phyloP scores from a whole-genome alignment of 2,888 invertebrate species.

The Trichopria drosophilae region DNA sequence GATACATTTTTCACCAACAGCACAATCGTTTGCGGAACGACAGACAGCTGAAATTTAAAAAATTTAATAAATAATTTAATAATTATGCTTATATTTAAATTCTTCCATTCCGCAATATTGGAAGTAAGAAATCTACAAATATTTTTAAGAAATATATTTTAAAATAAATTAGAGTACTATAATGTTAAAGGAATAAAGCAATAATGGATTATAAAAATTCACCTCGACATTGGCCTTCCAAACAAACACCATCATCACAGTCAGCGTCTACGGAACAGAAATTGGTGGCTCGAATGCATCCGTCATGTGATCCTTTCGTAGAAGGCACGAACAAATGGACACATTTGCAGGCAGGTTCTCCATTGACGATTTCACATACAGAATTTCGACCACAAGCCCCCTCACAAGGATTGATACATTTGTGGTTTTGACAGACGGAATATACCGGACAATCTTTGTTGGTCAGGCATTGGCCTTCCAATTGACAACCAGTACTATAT shows the following conservation, averaged over 20 bases:
- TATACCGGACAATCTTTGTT: constrained; percentile 80
- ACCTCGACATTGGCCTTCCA: constrained; percentile 79
- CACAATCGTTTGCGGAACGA: constrained; percentile 75
- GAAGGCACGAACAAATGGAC: constrained; percentile 74
- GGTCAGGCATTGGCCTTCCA: constrained; percentile 74
- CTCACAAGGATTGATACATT: constrained; percentile 81
- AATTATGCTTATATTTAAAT: background rate
- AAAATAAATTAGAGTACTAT: constrained; percentile 7
- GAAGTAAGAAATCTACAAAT: background rate
- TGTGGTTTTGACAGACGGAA: constrained; percentile 71
- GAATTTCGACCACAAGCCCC: constrained; percentile 81
- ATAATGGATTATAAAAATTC: constrained; percentile 27
- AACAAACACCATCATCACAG: constrained; percentile 78
- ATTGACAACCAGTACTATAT: constrained; percentile 72
- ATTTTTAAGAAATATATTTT: constrained; percentile 10
- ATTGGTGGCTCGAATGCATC: constrained; percentile 72
- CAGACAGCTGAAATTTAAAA: constrained; percentile 58
- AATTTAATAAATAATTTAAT: constrained; percentile 10
- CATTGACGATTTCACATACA: constrained; percentile 75
- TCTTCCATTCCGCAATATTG: constrained; percentile 1
- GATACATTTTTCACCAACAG: constrained; percentile 75
- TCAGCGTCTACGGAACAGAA: constrained; percentile 73
- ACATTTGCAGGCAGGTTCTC: constrained; percentile 79
- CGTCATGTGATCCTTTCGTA: constrained; percentile 65
- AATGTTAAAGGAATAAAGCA: background rate